A percentile compares a stretch with the other conserved stretches of the same genome.
These are phyloP conservation scores for Heliconius nattereri DNA, from an alignment of 1,140 invertebrate genomes.

Conservation along the genomic window DNA sequence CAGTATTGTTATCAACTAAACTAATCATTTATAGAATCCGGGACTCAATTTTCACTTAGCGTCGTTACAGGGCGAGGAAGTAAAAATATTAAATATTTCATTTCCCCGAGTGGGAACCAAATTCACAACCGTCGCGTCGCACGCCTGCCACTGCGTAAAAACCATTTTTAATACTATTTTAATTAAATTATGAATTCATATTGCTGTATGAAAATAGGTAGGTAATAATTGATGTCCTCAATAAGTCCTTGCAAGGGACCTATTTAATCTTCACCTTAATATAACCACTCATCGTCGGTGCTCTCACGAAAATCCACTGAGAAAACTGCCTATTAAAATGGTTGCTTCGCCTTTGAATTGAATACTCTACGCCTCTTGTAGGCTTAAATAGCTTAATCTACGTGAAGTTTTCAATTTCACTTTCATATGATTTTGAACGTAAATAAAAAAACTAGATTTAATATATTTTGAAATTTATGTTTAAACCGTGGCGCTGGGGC, in stretches of 20 bases:
- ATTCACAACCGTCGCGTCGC: not conserved
- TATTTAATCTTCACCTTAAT: conserved; percentile 20
- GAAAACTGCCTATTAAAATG: conserved; percentile 22
- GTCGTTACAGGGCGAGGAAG: too few species aligned
- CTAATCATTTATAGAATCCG: too few species aligned
- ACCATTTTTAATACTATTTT: not conserved
- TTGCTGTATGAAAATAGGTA: not conserved
- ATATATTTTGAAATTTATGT: not conserved
- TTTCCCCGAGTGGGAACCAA: not conserved
- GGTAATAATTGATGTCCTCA: conserved; percentile 13
- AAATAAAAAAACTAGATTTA: not conserved
- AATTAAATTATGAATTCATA: not conserved
- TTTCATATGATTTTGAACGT: not conserved
- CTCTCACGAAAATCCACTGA: conserved; percentile 16
- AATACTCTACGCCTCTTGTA: conserved; percentile 7
- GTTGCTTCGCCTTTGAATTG: conserved; percentile 13
- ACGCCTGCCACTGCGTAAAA: not conserved
- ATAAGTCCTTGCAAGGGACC: conserved; percentile 22
- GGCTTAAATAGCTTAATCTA: conserved; percentile 8
- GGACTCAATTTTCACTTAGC: too few species aligned
- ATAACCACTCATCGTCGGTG: conserved; percentile 12
- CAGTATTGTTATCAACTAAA: too few species aligned
- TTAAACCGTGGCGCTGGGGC: too few species aligned
- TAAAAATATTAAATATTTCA: too few species aligned
- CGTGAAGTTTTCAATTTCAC: not conserved